These are phyloP conservation scores for Catharus ustulatus DNA, from an alignment of 2,797 vertebrate genomes.

Conservation along the genomic window DNA sequence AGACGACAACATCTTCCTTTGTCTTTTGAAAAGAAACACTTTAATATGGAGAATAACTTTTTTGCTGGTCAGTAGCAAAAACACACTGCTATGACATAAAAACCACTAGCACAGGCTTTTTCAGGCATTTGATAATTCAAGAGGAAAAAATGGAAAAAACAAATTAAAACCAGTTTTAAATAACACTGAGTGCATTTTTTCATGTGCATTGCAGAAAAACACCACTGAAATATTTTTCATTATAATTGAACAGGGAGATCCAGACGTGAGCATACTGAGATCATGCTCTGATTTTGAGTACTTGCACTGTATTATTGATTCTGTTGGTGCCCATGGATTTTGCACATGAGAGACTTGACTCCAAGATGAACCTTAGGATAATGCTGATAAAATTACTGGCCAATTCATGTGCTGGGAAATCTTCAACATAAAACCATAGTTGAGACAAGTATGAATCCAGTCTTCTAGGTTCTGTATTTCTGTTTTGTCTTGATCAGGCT, in stretches of 20 bases:
- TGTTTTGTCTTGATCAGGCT: not conserved
- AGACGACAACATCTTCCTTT: conserved; percentile 31
- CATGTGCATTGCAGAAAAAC: not conserved
- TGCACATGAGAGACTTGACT: not conserved
- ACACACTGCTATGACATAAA: not conserved
- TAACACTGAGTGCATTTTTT: not conserved
- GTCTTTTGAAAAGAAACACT: conserved; percentile 12
- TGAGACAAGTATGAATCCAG: not conserved
- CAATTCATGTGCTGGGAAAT: not conserved
- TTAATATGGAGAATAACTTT: not conserved
- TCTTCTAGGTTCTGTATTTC: not conserved
- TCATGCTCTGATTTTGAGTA: not conserved
- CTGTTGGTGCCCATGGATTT: not conserved
- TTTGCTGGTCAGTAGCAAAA: conserved; percentile 5
- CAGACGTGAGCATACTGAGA: not conserved
- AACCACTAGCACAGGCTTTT: not conserved
- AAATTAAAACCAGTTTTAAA: not conserved
- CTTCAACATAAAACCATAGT: not conserved
- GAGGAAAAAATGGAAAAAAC: not conserved
- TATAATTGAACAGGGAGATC: not conserved
- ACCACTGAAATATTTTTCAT: not conserved
- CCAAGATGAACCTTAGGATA: not conserved
- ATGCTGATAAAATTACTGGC: not conserved
- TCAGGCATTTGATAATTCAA: not conserved
- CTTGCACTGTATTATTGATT: not conserved